Conservation (phyloP, 2,888 invertebrate species). For the Calephelis perditalis region DNA sequence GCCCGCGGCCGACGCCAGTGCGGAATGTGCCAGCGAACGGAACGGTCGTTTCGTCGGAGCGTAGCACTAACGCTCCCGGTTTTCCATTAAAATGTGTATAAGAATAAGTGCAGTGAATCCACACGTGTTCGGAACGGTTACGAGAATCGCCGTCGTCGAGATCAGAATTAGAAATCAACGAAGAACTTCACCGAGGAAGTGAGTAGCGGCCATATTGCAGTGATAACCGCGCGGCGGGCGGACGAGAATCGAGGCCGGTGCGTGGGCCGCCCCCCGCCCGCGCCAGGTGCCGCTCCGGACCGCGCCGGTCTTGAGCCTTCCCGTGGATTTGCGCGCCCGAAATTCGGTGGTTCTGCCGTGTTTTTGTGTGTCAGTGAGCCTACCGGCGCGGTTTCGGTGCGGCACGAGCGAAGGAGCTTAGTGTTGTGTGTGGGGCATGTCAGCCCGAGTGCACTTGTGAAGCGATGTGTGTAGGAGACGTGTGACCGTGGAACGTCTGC, state of each 20-base stretch:
- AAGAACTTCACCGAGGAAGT: constrained; percentile 79
- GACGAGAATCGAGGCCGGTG: constrained; percentile 79
- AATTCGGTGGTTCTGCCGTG: constrained; percentile 69
- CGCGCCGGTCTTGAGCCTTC: constrained; percentile 80
- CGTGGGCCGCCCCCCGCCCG: constrained; percentile 78
- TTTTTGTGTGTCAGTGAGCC: constrained; percentile 68
- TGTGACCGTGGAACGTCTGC: constrained; percentile 69
- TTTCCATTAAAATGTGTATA: constrained; percentile 79
- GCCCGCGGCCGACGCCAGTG: constrained; percentile 74
- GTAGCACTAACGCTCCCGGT: constrained; percentile 77
- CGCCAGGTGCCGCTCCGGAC: constrained; percentile 79
- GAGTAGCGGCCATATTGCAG: constrained; percentile 79
- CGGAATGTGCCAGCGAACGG: constrained; percentile 76
- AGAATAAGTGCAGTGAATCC: constrained; percentile 78
- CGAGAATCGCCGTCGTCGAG: constrained; percentile 75
- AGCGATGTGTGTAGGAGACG: constrained; percentile 67
- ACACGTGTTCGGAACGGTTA: constrained; percentile 77
- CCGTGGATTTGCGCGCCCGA: constrained; percentile 78
- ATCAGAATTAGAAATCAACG: constrained; percentile 78
- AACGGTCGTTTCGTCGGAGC: constrained; percentile 80
- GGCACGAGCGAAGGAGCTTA: constrained; percentile 50
- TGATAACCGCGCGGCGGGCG: constrained; percentile 79
- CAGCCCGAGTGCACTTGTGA: constrained; percentile 71
- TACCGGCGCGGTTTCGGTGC: constrained; percentile 65
- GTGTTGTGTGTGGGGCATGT: constrained; percentile 69